Evolutionary conservation across 2,888 invertebrate genomes (phyloP).

Genomic region (Stenoptilia bipunctidactyla): DNA sequence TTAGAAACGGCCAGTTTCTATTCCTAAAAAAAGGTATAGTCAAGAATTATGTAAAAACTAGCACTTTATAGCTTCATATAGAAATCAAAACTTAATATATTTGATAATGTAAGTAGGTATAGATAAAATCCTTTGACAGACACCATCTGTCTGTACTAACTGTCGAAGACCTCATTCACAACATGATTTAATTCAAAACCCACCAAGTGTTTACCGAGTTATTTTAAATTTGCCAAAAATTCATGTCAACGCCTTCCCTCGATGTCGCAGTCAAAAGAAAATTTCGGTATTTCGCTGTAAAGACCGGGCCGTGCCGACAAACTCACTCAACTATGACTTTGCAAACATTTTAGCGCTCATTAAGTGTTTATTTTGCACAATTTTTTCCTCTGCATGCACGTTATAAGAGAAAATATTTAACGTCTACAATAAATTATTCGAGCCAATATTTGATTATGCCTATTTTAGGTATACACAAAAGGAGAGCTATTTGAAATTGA

Average conservation of each 20-base stretch:
- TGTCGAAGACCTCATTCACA: no score
- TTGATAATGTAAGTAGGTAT: no score
- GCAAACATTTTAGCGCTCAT: conserved; percentile 58
- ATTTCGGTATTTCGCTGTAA: conserved; percentile 22
- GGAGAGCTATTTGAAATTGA: no score
- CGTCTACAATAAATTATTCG: conserved; percentile 1
- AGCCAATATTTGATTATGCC: not conserved
- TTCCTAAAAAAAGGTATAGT: no score
- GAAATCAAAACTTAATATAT: no score
- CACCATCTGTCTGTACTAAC: no score
- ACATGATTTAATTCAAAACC: not conserved
- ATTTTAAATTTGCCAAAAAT: conserved; percentile 1
- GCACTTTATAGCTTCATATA: no score
- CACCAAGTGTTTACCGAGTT: not conserved
- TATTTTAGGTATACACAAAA: no score
- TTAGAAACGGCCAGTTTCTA: no score
- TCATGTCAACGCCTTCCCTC: not conserved
- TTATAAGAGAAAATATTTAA: conserved; percentile 17
- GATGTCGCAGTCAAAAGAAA: conserved; percentile 17
- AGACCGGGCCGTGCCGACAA: conserved; percentile 13
- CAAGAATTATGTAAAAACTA: no score
- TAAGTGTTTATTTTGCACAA: conserved; percentile 55
- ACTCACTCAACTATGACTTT: conserved; percentile 35
- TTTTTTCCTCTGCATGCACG: conserved; percentile 30
- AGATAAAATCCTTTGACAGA: no score